These are phyloP conservation scores for Druon quercuslanigerum DNA, from an alignment of 1,140 invertebrate species.

Conservation along the genomic window DNA sequence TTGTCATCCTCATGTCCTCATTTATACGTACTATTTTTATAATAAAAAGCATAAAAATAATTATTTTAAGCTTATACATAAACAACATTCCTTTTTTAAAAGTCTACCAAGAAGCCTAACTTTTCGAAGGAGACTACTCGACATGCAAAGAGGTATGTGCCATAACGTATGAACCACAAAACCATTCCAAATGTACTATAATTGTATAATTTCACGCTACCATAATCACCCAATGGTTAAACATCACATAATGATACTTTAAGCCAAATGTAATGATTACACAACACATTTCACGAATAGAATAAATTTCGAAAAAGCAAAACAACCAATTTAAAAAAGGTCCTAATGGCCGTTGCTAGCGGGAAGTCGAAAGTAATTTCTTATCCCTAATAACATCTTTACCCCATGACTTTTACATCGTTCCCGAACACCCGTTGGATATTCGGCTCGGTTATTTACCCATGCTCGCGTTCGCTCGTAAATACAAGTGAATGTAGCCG, in stretches of 20 bases:
- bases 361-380: slow-evolving; percentile 23
- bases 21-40: too few relatives aligned
- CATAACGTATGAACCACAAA: neutral
- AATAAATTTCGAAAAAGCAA: neutral
- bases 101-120: too few relatives aligned
- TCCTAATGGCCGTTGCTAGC: slow-evolving; percentile 6
- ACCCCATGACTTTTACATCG: slow-evolving; percentile 27
- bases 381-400: slow-evolving; percentile 31
- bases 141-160: too few relatives aligned
- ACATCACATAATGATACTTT: neutral
- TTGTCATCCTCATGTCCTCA: too few relatives aligned
- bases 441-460: slow-evolving; percentile 17
- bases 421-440: slow-evolving; percentile 27
- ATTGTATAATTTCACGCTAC: neutral
- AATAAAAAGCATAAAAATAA: too few relatives aligned
- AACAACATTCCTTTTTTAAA: too few relatives aligned
- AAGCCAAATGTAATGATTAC: neutral
- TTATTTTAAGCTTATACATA: too few relatives aligned
- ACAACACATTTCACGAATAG: neutral
- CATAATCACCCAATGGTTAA: neutral
- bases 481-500: slow-evolving; percentile 21
- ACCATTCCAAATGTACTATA: neutral
- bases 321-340: slow-evolving; percentile 1
- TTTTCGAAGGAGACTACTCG: too few relatives aligned
- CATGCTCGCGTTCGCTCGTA: slow-evolving; percentile 23